Percentiles rank a stretch among this genome's conserved stretches.
phyloP scores from a whole-genome alignment of 2,888 invertebrate species.

The Homarus gammarus region DNA sequence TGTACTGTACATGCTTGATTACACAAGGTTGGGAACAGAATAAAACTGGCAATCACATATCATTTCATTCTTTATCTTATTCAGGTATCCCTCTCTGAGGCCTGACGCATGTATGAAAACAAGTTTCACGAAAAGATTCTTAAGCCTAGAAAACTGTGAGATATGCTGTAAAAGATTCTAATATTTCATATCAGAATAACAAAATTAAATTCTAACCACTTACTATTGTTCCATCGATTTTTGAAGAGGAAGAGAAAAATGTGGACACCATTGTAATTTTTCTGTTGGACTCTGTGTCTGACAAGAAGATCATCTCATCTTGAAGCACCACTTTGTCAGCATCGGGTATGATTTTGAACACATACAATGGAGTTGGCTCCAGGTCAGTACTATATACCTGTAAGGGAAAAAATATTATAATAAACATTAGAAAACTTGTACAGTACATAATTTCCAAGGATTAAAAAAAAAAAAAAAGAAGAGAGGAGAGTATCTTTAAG shows the following conservation, averaged over 20 bases:
- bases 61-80: too few relatives aligned
- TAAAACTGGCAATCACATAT: too few relatives aligned
- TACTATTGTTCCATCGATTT: constrained; percentile 81
- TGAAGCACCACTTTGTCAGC: constrained; percentile 84
- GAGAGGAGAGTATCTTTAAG: too few relatives aligned
- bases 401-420: constrained; percentile 63
- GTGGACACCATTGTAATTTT: constrained; percentile 82
- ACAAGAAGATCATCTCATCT: constrained; percentile 85
- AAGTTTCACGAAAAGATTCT: too few relatives aligned
- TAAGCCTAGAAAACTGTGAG: too few relatives aligned
- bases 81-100: too few relatives aligned
- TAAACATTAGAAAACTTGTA: not conserved
- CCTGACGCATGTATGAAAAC: too few relatives aligned
- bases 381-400: constrained; percentile 86
- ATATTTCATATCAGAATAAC: not conserved
- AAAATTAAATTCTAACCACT: constrained; percentile 76
- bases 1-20: too few relatives aligned
- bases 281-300: constrained; percentile 80
- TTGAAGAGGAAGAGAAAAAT: constrained; percentile 81
- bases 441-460: constrained; percentile 11
- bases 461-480: not conserved
- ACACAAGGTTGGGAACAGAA: too few relatives aligned
- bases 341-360: constrained; percentile 85
- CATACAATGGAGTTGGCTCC: constrained; percentile 84
- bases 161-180: too few relatives aligned